phyloP scores from a whole-genome alignment of 1,140 invertebrate genomes.

The Proales similis region DNA sequence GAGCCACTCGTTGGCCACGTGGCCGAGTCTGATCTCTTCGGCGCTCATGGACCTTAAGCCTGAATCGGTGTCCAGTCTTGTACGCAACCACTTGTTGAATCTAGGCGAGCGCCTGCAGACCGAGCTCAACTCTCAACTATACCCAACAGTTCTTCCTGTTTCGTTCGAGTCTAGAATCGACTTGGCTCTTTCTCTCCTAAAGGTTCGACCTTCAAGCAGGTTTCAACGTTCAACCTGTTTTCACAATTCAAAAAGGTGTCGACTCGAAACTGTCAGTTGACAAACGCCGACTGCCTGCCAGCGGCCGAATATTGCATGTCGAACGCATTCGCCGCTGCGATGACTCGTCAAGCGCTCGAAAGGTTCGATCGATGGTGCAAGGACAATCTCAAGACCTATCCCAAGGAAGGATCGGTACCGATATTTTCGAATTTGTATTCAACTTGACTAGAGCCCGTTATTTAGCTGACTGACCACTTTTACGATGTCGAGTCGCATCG shows the following conservation, averaged over 20 bases:
- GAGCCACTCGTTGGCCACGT: slow-evolving; percentile 10
- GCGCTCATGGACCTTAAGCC: background rate
- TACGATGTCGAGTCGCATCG: slow-evolving; percentile 49
- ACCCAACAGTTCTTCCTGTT: slow-evolving; percentile 10
- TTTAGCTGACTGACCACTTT: slow-evolving; percentile 43
- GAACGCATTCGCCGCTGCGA: slow-evolving; percentile 12
- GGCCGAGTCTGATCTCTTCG: slow-evolving; percentile 16
- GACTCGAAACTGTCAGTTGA: slow-evolving; percentile 7
- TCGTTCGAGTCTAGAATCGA: slow-evolving; percentile 21
- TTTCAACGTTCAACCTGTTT: background rate
- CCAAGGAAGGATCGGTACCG: slow-evolving; percentile 14
- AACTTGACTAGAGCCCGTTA: background rate
- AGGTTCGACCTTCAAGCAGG: background rate
- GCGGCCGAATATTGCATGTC: slow-evolving; percentile 20
- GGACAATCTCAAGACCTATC: slow-evolving; percentile 5
- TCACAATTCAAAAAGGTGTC: background rate
- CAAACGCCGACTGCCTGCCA: slow-evolving; percentile 19
- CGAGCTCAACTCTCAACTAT: background rate
- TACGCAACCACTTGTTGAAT: slow-evolving; percentile 1
- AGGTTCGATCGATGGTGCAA: slow-evolving; percentile 12
- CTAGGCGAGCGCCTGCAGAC: background rate
- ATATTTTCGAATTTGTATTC: background rate
- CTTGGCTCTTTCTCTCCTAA: slow-evolving; percentile 13
- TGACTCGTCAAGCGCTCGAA: slow-evolving; percentile 5
- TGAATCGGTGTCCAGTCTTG: slow-evolving; percentile 13